A percentile compares a stretch with the other conserved stretches of the same genome.
Conservation (phyloP, 2,797 vertebrate species). For the Aeoliscus strigatus region DNA sequence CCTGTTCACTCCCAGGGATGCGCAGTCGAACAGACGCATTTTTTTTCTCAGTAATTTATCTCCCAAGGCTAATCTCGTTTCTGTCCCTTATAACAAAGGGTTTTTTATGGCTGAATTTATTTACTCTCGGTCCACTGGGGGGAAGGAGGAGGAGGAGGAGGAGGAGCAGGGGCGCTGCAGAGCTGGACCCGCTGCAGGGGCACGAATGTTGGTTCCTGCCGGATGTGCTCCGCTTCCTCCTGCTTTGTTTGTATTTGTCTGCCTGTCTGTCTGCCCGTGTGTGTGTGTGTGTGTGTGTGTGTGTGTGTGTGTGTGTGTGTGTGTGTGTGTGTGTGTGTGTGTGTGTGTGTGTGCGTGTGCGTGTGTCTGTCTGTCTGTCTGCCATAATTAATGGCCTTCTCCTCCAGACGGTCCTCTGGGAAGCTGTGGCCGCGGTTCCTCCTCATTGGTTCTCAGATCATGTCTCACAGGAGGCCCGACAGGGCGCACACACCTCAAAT, state of each 20-base stretch:
- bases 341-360: too few relatives aligned
- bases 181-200: conserved; percentile 40
- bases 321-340: too few relatives aligned
- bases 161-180: conserved; percentile 27
- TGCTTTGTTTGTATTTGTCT: conserved; percentile 68
- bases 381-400: conserved; percentile 67
- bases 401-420: conserved; percentile 58
- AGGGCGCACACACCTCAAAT: neutral
- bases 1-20: conserved; percentile 73
- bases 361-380: conserved; percentile 56
- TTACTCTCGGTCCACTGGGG: conserved; percentile 37
- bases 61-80: too few relatives aligned
- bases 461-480: conserved; percentile 35
- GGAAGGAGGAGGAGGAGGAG: too few relatives aligned
- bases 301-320: too few relatives aligned
- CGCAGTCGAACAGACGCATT: conserved; percentile 73
- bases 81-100: conserved; percentile 51
- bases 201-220: conserved; percentile 55
- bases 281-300: too few relatives aligned
- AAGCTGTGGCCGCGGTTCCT: conserved; percentile 60
- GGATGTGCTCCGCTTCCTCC: conserved; percentile 57
- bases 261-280: too few relatives aligned
- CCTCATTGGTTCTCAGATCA: conserved; percentile 48
- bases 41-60: conserved; percentile 69
- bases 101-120: conserved; percentile 44